These are phyloP conservation scores for Tachycineta bicolor DNA, from an alignment of 2,113 vertebrate species.

Conservation along the genomic window DNA sequence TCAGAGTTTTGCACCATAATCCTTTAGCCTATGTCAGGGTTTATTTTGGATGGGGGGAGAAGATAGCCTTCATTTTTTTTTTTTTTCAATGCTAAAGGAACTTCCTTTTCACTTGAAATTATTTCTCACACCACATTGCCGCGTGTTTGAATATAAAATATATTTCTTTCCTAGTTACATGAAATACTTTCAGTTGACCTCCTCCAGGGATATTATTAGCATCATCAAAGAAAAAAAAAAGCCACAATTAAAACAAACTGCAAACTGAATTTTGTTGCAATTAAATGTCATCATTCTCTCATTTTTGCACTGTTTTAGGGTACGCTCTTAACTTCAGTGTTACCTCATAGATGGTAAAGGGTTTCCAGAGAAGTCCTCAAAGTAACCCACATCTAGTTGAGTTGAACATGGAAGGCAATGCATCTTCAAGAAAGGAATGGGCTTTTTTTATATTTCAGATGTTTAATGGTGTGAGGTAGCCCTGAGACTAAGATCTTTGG, in stretches of 20 bases:
- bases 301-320: not conserved
- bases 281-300: not conserved
- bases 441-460: not conserved
- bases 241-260: not conserved
- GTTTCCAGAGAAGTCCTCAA: not conserved
- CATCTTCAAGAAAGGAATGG: not conserved
- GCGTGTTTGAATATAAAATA: not conserved
- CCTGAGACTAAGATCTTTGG: not conserved
- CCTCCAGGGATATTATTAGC: not conserved
- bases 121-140: not conserved
- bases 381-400: not conserved
- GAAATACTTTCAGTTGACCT: not conserved
- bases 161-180: not conserved
- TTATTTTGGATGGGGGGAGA: not conserved
- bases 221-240: not conserved
- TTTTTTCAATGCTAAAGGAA: not conserved
- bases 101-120: not conserved
- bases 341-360: not conserved
- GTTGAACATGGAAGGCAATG: not conserved
- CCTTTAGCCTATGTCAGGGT: not conserved
- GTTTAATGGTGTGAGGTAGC: not conserved
- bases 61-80: not conserved
- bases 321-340: not conserved
- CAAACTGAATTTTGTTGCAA: not conserved
- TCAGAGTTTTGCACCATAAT: not conserved